These are phyloP conservation scores for Macrotis lagotis DNA, from an alignment of 2,113 vertebrate species.

Conservation along the genomic window DNA sequence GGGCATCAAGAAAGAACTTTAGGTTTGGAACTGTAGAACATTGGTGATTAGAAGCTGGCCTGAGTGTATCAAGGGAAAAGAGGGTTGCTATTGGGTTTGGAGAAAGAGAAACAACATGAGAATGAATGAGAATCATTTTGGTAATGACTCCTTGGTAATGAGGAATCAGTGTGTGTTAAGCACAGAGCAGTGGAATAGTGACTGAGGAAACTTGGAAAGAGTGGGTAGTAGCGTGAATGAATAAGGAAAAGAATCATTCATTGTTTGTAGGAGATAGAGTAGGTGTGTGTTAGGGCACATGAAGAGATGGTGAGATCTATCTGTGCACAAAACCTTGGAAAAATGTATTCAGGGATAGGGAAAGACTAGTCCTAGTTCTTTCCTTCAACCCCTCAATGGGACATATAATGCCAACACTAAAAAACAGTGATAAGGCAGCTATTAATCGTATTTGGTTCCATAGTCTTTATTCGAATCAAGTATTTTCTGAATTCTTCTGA, in stretches of 20 bases:
- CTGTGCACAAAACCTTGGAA: not conserved
- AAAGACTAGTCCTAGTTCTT: not conserved
- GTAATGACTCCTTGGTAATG: no score
- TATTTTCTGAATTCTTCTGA: not conserved
- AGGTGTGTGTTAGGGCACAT: not conserved
- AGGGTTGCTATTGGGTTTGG: not conserved
- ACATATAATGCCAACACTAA: not conserved
- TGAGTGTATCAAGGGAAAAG: not conserved
- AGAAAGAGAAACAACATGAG: not conserved
- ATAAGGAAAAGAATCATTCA: not conserved
- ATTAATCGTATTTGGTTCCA: not conserved
- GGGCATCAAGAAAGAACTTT: not conserved
- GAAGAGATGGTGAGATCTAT: not conserved
- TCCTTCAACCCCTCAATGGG: not conserved
- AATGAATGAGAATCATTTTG: not conserved
- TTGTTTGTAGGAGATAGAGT: not conserved
- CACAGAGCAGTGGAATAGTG: not conserved
- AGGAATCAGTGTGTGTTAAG: not conserved
- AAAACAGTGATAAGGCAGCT: not conserved
- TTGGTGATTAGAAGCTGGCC: not conserved
- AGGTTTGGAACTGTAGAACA: not conserved
- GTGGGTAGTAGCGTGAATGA: not conserved
- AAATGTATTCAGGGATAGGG: not conserved
- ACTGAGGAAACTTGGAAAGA: not conserved
- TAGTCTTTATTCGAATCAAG: not conserved